A percentile compares a stretch with the other conserved stretches of the same genome.
Evolutionary conservation across 2,113 vertebrate species (phyloP).

Genomic region (Cariama cristata): DNA sequence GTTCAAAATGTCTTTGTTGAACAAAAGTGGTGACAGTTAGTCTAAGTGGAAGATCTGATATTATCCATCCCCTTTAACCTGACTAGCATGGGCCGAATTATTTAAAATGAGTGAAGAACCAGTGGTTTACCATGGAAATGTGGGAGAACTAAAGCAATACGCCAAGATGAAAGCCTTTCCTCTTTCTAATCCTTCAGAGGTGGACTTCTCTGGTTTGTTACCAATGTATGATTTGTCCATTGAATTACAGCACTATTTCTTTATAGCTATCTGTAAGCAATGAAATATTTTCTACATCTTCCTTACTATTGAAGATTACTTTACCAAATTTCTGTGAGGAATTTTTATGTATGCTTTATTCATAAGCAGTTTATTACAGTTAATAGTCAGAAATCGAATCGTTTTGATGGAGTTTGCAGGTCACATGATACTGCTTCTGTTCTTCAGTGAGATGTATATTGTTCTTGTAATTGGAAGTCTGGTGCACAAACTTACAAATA

Average conservation of each 20-base stretch:
- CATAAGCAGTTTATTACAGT: neutral
- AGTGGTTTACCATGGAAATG: neutral
- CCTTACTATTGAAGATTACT: neutral
- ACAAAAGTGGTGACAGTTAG: neutral
- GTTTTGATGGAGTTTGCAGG: neutral
- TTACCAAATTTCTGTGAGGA: neutral
- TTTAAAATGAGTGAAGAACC: neutral
- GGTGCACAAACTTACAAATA: neutral
- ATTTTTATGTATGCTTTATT: neutral
- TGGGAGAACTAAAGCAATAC: neutral
- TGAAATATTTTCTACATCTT: neutral
- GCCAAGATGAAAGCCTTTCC: neutral
- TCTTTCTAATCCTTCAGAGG: neutral
- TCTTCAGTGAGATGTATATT: neutral
- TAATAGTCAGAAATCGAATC: constrained; percentile 1
- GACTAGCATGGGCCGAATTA: neutral
- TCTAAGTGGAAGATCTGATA: neutral
- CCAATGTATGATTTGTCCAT: neutral
- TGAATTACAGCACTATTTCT: neutral
- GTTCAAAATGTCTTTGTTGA: neutral
- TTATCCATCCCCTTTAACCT: neutral
- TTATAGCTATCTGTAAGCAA: neutral
- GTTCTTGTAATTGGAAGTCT: neutral
- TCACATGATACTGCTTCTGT: neutral
- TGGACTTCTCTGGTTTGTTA: neutral